Evolutionary conservation across 2,888 invertebrate species (phyloP).

Genomic region (Stratiomys singularior): DNA sequence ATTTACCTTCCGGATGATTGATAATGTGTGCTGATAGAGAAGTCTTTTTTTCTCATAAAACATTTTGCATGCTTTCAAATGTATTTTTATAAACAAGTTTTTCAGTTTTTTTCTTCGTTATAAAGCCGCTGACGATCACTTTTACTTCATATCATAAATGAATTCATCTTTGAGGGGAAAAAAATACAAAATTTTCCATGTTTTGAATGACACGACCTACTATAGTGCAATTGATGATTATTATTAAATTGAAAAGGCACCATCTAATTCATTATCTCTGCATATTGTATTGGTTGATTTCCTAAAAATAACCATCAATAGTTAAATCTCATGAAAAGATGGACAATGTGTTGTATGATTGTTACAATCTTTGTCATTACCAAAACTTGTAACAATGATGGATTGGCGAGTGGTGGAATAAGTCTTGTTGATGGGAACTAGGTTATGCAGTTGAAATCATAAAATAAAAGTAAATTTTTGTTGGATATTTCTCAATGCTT

Average conservation of each 20-base stretch:
- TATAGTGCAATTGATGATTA: background rate
- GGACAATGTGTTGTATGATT: background rate
- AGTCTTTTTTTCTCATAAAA: too few species aligned
- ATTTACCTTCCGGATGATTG: too few species aligned
- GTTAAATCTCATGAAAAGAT: background rate
- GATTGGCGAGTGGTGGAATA: background rate
- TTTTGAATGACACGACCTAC: conserved; percentile 11
- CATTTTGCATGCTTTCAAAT: too few species aligned
- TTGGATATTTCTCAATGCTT: too few species aligned
- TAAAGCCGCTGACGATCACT: background rate
- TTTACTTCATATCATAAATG: background rate
- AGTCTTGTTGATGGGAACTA: background rate
- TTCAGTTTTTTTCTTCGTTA: too few species aligned
- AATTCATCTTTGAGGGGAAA: too few species aligned
- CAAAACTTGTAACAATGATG: background rate
- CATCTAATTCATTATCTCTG: background rate
- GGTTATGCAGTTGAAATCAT: background rate
- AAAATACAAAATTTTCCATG: background rate
- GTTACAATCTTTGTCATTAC: conserved; percentile 5
- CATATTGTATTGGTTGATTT: background rate
- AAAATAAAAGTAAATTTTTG: too few species aligned
- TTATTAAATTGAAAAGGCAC: conserved; percentile 1
- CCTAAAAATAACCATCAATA: background rate
- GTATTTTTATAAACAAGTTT: too few species aligned
- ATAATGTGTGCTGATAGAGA: too few species aligned